Evolutionary conservation across 2,888 invertebrate genomes (phyloP).

Genomic region (Hydriomena furcata): DNA sequence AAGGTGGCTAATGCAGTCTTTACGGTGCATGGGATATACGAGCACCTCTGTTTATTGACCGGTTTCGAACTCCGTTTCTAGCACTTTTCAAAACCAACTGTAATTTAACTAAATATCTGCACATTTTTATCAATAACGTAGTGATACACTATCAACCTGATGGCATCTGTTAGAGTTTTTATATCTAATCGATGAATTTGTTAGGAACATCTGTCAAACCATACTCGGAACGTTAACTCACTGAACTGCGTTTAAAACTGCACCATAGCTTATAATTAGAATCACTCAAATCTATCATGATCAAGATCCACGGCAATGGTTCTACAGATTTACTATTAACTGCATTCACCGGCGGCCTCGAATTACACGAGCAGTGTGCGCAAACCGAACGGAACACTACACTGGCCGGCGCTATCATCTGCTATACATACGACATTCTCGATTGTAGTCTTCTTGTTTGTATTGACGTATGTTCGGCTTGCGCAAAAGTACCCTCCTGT

Average conservation of each 20-base stretch:
- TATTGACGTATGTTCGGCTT: conserved; percentile 73
- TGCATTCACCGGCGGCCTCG: conserved; percentile 67
- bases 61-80: conserved; percentile 12
- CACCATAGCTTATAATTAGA: conserved; percentile 43
- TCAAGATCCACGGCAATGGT: conserved; percentile 58
- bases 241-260: conserved; percentile 46
- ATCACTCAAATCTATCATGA: conserved; percentile 63
- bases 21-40: conserved; percentile 12
- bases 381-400: conserved; percentile 64
- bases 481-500: conserved; percentile 53
- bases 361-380: conserved; percentile 69
- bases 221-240: conserved; percentile 50
- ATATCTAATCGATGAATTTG: conserved; percentile 54
- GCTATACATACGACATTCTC: conserved; percentile 65
- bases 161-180: conserved; percentile 51
- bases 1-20: not conserved
- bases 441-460: conserved; percentile 69
- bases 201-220: conserved; percentile 43
- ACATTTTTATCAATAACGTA: conserved; percentile 59
- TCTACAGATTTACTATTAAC: conserved; percentile 53
- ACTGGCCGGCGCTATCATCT: conserved; percentile 66
- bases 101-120: conserved; percentile 46
- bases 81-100: conserved; percentile 36
- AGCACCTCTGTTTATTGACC: conserved; percentile 20
- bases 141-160: conserved; percentile 53